A percentile compares a stretch with the other conserved stretches of the same genome.
These are phyloP conservation scores for Idaea straminata DNA, from an alignment of 2,888 invertebrate species.

Conservation along the genomic window DNA sequence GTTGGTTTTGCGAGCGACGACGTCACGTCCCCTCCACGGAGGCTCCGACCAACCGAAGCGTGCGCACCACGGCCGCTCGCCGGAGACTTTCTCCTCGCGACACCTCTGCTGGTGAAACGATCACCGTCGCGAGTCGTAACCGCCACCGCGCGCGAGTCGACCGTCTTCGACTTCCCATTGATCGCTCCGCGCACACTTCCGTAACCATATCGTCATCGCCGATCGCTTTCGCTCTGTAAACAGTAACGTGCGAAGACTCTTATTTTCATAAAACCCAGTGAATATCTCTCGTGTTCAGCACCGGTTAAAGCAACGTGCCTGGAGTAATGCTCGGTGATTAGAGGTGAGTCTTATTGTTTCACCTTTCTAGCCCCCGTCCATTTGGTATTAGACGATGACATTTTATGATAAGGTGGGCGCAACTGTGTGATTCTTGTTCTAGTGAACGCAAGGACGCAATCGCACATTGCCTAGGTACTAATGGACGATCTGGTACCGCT, in stretches of 20 bases:
- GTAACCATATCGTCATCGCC: constrained; percentile 42
- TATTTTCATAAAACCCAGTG: constrained; percentile 52
- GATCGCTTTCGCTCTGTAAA: constrained; percentile 71
- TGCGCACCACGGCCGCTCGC: constrained; percentile 48
- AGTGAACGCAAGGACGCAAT: constrained; percentile 72
- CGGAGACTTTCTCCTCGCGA: constrained; percentile 78
- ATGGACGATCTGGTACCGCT: constrained; percentile 32
- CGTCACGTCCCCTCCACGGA: constrained; percentile 66
- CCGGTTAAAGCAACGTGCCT: constrained; percentile 35
- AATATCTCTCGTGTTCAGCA: constrained; percentile 35
- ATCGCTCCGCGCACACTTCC: constrained; percentile 55
- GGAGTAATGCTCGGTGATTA: constrained; percentile 60
- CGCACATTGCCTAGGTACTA: constrained; percentile 38
- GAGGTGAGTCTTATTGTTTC: constrained; percentile 67
- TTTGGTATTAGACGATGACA: constrained; percentile 61
- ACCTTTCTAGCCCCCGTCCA: constrained; percentile 45
- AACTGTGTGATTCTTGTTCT: constrained; percentile 44
- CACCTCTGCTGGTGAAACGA: constrained; percentile 69
- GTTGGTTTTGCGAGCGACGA: constrained; percentile 49
- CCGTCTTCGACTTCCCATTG: constrained; percentile 47
- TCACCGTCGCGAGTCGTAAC: constrained; percentile 60
- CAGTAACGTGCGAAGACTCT: constrained; percentile 55
- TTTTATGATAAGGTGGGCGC: constrained; percentile 67
- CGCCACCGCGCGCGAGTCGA: constrained; percentile 67
- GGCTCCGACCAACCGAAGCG: constrained; percentile 60